Evolutionary conservation across 2,113 vertebrate species (phyloP), one percentile per base, ranked within the genome.

Genomic region (Ailurus styani): DNA sequence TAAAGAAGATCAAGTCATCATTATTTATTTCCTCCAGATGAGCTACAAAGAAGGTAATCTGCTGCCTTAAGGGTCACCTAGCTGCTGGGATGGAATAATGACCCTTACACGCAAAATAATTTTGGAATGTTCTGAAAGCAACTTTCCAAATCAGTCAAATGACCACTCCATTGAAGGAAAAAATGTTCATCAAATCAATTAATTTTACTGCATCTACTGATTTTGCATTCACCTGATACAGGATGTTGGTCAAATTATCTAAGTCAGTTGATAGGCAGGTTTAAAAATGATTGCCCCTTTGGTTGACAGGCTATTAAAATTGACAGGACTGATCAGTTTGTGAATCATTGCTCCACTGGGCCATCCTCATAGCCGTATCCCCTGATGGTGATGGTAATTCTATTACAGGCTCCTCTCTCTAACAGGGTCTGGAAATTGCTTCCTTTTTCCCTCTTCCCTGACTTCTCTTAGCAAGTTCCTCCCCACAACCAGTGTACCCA

Each of bases 11-110:
- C 45, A 87, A 91, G 68, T 90, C 62, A 66, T 47, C 66, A 87
- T 95, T 88, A 87, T 93, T 83, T 93, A 81, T 85, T 95, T 89
- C 75, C 62, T 90, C 87, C 57, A 55, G 54, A 96, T 95, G 72
- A 94, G 55, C 84, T 94, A 81, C n/a, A 52, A n/a, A 92, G 47
- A 95, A 90, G 21, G 29, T n/a, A 95, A 92, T 72, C 40, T 14
- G 2, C 52, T 87, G 47, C 62, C 21, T 75, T 70, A 83, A 20
- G 29, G 64, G 54, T 92, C 75, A 85, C 31, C 81, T 81, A 90
- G 15, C 34, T 95, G 47, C 45, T 84, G 54, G 97, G 15, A 50
- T 93, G 75, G 73, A 91, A 93, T 90, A 84, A 91, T 68, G 75
- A 78, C 60, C 87, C 42, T 84, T 42, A 37, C 60, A 13, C 9